phyloP scores from a whole-genome alignment of 2,113 vertebrate species.

The Pyrgilauda ruficollis region DNA sequence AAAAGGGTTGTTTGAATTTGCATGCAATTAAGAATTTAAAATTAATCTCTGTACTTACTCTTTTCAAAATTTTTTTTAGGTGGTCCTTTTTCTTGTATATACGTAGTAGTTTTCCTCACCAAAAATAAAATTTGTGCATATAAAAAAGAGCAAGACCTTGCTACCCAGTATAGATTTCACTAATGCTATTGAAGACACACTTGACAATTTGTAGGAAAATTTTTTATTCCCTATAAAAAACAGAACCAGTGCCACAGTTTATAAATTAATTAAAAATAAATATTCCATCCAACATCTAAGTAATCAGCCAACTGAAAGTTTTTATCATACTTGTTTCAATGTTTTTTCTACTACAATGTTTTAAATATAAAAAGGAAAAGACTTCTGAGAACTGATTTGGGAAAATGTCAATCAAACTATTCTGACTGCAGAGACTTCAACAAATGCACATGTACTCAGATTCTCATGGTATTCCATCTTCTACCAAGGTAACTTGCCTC shows the following conservation, averaged over 20 bases:
- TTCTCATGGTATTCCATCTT: neutral
- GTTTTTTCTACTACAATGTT: neutral
- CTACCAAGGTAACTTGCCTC: neutral
- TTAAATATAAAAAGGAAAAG: neutral
- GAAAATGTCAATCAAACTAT: neutral
- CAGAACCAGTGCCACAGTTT: neutral
- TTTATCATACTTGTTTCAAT: neutral
- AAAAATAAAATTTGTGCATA: neutral
- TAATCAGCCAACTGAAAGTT: neutral
- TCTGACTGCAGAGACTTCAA: neutral
- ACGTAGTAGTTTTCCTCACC: neutral
- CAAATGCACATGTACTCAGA: neutral
- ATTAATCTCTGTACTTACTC: neutral
- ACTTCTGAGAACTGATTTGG: neutral
- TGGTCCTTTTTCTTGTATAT: neutral
- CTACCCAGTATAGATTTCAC: neutral
- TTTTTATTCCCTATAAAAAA: neutral
- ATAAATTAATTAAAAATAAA: neutral
- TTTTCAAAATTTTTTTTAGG: neutral
- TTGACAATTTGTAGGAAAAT: neutral
- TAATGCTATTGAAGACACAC: neutral
- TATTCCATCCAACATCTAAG: neutral
- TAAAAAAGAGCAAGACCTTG: neutral
- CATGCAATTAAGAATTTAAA: neutral
- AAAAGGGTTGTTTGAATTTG: neutral